Conservation (phyloP, 2,888 invertebrate genomes). For the Polydrusus pterygomalis region DNA sequence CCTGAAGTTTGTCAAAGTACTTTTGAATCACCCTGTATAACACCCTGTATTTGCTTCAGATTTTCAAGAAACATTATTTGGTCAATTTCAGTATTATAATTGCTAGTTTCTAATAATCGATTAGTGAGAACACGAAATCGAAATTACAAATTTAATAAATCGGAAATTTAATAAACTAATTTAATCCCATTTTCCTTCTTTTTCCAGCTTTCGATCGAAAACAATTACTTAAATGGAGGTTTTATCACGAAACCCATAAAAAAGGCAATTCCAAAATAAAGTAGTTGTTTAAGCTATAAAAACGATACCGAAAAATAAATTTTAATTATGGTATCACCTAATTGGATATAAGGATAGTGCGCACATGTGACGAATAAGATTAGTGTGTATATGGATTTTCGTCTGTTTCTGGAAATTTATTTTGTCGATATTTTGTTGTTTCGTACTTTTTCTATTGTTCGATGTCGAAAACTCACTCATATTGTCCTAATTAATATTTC, state of each 20-base stretch:
- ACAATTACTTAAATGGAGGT: constrained; percentile 21
- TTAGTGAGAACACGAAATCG: not conserved
- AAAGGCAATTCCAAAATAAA: constrained; percentile 6
- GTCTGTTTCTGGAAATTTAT: too few species aligned
- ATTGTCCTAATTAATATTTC: too few species aligned
- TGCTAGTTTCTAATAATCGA: not conserved
- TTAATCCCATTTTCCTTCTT: constrained; percentile 3
- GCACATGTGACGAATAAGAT: not conserved
- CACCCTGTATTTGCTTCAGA: too few species aligned
- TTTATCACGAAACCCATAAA: constrained; percentile 18
- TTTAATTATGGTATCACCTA: constrained; percentile 3
- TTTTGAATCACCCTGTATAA: too few species aligned
- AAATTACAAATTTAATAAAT: constrained; percentile 1
- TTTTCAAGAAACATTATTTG: too few species aligned
- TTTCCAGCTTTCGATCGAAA: constrained; percentile 3
- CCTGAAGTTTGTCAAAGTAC: too few species aligned
- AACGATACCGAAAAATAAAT: not conserved
- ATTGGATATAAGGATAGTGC: not conserved
- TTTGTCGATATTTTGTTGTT: too few species aligned
- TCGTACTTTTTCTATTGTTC: too few species aligned
- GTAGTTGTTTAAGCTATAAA: constrained; percentile 11
- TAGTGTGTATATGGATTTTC: not conserved
- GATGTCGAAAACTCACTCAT: too few species aligned
- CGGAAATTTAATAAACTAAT: constrained; percentile 13
- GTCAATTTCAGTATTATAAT: too few species aligned